Base-by-base conservation (phyloP, 2,797 vertebrate species). In the Melopsittacus undulatus region DNA sequence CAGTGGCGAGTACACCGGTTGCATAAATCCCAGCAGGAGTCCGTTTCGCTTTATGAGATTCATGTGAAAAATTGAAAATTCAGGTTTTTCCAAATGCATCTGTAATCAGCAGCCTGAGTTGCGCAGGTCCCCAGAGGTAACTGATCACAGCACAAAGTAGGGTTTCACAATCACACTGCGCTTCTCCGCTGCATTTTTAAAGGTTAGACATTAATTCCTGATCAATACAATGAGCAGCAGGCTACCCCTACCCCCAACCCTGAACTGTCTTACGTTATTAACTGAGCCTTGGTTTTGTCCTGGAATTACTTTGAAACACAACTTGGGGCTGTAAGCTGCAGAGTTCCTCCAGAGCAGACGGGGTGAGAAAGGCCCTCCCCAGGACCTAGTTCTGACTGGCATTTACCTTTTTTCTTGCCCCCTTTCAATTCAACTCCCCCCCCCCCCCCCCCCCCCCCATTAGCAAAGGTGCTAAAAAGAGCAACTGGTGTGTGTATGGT, bases 131-230 rank as follows among this genome's bases (percentile, higher is more conserved):
- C 96, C 69, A 74, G 92, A 80, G 95, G 94, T 63, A 87, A 92
- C 84, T 62, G 95, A 96, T 97, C 97, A 94, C 93, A 96, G 93
- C 84, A 79, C 85, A 94, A 67, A 85, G 95, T 54, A 46, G 75
- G 77, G 87, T 79, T 97, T 95, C 95, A 90, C 94, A 92, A 54
- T 87, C 91, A 70, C 87, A 49, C 83, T n/a, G 76, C 95, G 94
- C 86, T 92, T 80, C 96, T 91, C 73, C 52, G 22, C 83, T 86
- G 95, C 87, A 77, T 97, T 96, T 93, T 96, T 94, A 97, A 97
- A 96, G 89, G 96, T 97, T 97, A 95, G 79, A 77, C 93, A 96
- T 97, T 96, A 96, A 97, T 97, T 97, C 97, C 96, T 96, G 95
- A 97, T 97, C 97, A 90, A 97, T 97, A 97, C 66, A n/a, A 89